These are phyloP conservation scores for Serranus cabrilla DNA, from an alignment of 2,797 vertebrate species.

Conservation along the genomic window DNA sequence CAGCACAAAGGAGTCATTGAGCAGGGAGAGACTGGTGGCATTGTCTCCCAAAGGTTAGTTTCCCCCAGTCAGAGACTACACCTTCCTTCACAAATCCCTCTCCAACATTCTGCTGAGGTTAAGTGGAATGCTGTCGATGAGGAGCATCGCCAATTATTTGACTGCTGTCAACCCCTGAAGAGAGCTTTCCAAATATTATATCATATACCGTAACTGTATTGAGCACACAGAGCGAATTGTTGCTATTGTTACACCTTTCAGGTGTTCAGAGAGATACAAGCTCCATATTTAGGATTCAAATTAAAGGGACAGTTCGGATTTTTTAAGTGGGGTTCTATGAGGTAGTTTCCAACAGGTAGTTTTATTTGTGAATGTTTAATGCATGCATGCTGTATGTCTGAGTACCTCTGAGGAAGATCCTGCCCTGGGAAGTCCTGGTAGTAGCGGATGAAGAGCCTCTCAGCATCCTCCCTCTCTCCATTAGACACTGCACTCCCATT, in stretches of 20 bases:
- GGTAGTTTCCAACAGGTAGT: no score
- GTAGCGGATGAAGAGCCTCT: constrained; percentile 97
- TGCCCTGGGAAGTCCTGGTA: constrained; percentile 91
- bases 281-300: neutral
- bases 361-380: neutral
- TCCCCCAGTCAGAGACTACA: constrained; percentile 78
- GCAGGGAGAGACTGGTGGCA: constrained; percentile 85
- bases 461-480: constrained; percentile 94
- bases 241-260: neutral
- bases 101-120: constrained; percentile 84
- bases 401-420: constrained; percentile 92
- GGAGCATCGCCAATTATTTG: constrained; percentile 60
- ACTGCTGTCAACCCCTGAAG: constrained; percentile 1
- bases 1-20: constrained; percentile 88
- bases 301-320: no score
- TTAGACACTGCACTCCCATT: constrained; percentile 92
- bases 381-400: neutral
- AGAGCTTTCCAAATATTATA: constrained; percentile 25
- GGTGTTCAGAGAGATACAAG: neutral
- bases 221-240: neutral
- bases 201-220: neutral
- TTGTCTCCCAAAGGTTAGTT: constrained; percentile 90
- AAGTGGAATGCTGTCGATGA: constrained; percentile 81
- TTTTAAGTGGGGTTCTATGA: no score
- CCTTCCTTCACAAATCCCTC: constrained; percentile 75